Evolutionary conservation across 1,140 invertebrate species (phyloP), one percentile per base, ranked within the genome.

Genomic region (Drosophila tropicalis): DNA sequence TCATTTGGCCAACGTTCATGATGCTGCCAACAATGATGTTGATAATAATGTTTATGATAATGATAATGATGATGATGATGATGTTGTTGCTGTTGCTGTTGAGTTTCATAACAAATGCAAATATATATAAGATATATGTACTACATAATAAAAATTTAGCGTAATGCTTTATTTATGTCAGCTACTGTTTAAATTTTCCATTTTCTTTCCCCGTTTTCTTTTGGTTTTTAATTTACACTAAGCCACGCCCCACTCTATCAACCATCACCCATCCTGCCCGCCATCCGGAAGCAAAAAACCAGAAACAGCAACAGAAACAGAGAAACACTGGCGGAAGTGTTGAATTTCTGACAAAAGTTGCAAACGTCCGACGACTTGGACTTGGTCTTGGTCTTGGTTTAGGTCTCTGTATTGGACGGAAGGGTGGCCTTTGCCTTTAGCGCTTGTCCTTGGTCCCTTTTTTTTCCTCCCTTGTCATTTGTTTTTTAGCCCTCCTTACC

Each of bases 61-160:
- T 62, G 67, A 61, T 36, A 12, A 36, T 36, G 34, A 10, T 9
- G 34, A 36, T 36, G 34, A 10, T 9, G 34, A 36, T 10, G 34
- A 10, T 36, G 9, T 36, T 36, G 34, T 29, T 76, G 66, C 32
- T 36, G 34, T 29, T 76, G 66, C 39, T 56, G 82, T 69, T 63
- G 62, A 79, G 84, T 80, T 87, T 86, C 79, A 86, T 86, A 76
- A 67, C 72, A 58, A 87, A 83, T 87, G 83, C 79, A 86, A 79
- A 87, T 83, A 77, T 60, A 79, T 71, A 67, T 22, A 3, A 69
- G 29, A 69, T 55, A 71, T 58, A 47, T 29, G 67, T 58, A 72
- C 34, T 36, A 36, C 9, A 36, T 36, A 76, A 79, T 76, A 76
- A 72, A 79, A 76, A 81, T 82, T 82, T 79, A 86, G 68, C 70